Evolutionary conservation across 2,888 invertebrate genomes (phyloP).

Genomic region (Drosophila buzzatii): DNA sequence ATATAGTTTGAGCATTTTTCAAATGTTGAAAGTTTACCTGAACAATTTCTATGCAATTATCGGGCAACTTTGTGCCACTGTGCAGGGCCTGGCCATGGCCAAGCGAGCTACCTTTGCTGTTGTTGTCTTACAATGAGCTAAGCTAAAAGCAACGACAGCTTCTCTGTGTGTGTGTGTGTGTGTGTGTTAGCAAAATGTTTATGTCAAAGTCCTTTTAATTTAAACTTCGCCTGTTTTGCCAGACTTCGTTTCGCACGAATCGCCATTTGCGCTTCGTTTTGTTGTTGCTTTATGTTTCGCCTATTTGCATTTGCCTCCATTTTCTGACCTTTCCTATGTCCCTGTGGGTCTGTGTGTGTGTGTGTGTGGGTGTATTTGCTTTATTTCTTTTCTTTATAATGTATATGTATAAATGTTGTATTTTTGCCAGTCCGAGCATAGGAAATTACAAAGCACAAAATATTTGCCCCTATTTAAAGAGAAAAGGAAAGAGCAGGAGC

Average conservation of each 20-base stretch:
- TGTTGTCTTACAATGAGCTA: slow-evolving; percentile 37
- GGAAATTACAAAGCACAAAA: slow-evolving; percentile 57
- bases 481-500: neutral
- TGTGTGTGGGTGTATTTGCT: slow-evolving; percentile 1
- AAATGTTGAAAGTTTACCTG: neutral
- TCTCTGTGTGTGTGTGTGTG: slow-evolving; percentile 13
- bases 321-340: slow-evolving; percentile 16
- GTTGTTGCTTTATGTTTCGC: slow-evolving; percentile 48
- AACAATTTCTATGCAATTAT: slow-evolving; percentile 2
- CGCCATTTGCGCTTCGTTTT: slow-evolving; percentile 53
- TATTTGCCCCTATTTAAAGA: slow-evolving; percentile 31
- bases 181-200: slow-evolving; percentile 67
- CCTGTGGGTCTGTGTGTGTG: neutral
- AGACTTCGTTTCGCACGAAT: slow-evolving; percentile 51
- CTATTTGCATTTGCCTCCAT: slow-evolving; percentile 55
- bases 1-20: neutral
- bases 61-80: slow-evolving; percentile 11
- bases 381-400: slow-evolving; percentile 16
- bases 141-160: slow-evolving; percentile 35
- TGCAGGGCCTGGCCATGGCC: slow-evolving; percentile 3
- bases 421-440: slow-evolving; percentile 20
- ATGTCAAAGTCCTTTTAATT: slow-evolving; percentile 78
- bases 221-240: slow-evolving; percentile 60
- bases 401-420: slow-evolving; percentile 12
- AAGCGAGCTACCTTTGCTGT: slow-evolving; percentile 15